Evolutionary conservation across 2,113 vertebrate genomes (phyloP), one percentile per base, ranked within the genome.

Genomic region (Rhinolophus sinicus): DNA sequence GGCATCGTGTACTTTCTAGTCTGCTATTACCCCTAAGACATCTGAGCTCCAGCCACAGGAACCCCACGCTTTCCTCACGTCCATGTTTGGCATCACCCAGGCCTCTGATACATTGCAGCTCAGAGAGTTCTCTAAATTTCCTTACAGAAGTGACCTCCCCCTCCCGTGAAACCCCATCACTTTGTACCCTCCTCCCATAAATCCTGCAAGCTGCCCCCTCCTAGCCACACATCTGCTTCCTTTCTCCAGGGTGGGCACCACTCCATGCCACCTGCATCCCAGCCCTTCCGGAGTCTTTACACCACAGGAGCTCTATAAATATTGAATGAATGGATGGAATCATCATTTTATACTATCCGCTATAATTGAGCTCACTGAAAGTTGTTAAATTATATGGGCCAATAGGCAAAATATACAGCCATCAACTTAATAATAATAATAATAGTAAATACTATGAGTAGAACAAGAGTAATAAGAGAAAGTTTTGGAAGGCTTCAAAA

Each of bases 131-230:
- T 67, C 15, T 0, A 22, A 58, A 19, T 0, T 18, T 28, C n/a
- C 52, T 24, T 9, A 19, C 8, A 22, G 82, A 38, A 22, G 38
- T 0, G 40, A 15, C 6, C 5, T 21, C 18, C 2, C 3, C 9
- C 28, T 24, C 26, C 7, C 5, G 0, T 0, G 75, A 15, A 2
- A 4, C 1, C 14, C 33, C 8, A 2, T 22, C 33, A 16, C 38
- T 35, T 62, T 1, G 12, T 30, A 38, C 24, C 80, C 28, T 35
- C 8, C 13, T 62, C 88, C 30, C 35, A 24, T 47, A 50, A 54
- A 47, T 2, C 3, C 50, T 26, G 28, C 67, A 21, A 26, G 64
- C 67, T 6, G 22, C 35, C 62, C 18, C 24, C 24, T 21, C 14
- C 38, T 5, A 30, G 9, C 2, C 1, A 11, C 28, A 33, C 4